Evolutionary conservation across 2,888 invertebrate species (phyloP).

Genomic region (Metalampra italica): DNA sequence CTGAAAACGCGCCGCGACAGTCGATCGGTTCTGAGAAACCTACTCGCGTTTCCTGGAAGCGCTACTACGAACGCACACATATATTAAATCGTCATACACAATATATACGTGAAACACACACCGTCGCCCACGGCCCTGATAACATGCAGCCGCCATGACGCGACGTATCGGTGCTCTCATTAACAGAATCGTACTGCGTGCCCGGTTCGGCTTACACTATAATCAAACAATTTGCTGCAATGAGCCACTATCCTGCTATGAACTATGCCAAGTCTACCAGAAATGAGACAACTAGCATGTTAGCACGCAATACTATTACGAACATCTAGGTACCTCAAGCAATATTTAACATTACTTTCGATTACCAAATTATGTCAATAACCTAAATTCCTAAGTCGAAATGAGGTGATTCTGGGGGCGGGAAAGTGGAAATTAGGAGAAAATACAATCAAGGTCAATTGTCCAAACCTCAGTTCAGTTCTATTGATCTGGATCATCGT

Average conservation of each 20-base stretch:
- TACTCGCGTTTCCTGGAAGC: slow-evolving; percentile 75
- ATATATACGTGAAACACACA: slow-evolving; percentile 50
- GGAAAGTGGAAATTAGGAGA: too few relatives aligned
- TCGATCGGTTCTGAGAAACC: slow-evolving; percentile 68
- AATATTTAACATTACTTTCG: too few relatives aligned
- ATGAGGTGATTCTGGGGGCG: too few relatives aligned
- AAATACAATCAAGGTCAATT: too few relatives aligned
- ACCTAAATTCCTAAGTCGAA: too few relatives aligned
- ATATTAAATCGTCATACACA: slow-evolving; percentile 19
- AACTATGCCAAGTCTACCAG: slow-evolving; percentile 10
- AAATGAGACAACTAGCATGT: slow-evolving; percentile 6
- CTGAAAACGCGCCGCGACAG: slow-evolving; percentile 68
- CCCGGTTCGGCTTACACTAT: slow-evolving; percentile 61
- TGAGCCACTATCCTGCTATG: slow-evolving; percentile 40
- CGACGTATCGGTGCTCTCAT: slow-evolving; percentile 69
- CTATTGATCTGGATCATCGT: too few relatives aligned
- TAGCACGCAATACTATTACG: too few relatives aligned
- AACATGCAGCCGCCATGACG: slow-evolving; percentile 65
- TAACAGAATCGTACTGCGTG: slow-evolving; percentile 52
- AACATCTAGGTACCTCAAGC: too few relatives aligned
- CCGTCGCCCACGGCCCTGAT: slow-evolving; percentile 64
- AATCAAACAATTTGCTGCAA: slow-evolving; percentile 59
- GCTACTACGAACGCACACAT: slow-evolving; percentile 68
- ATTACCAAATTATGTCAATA: neutral
- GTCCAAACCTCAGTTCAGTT: too few relatives aligned